Percentiles rank a stretch among this genome's conserved stretches.
phyloP scores from a whole-genome alignment of 2,888 invertebrate species.

The Scaptomyza tumidula region DNA sequence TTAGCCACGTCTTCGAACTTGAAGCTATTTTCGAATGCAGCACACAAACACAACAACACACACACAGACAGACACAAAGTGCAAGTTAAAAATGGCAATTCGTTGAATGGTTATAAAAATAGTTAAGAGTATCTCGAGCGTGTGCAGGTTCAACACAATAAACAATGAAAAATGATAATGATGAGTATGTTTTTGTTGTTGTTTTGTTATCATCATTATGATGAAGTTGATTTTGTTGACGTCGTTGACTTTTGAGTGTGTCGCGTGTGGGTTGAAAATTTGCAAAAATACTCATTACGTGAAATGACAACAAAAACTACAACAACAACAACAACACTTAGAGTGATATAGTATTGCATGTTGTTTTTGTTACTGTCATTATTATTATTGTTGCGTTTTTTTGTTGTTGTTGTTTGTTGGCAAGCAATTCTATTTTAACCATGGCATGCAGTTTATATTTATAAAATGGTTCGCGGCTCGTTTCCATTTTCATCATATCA shows the following conservation, averaged over 20 bases:
- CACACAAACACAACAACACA: slow-evolving; percentile 27
- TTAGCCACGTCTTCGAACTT: slow-evolving; percentile 48
- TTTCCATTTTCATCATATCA: slow-evolving; percentile 61
- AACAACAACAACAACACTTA: slow-evolving; percentile 2
- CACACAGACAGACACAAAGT: slow-evolving; percentile 17
- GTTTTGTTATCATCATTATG: slow-evolving; percentile 1
- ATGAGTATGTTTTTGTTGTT: background rate
- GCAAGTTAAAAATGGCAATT: slow-evolving; percentile 15
- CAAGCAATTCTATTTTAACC: slow-evolving; percentile 76
- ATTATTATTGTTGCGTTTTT: slow-evolving; percentile 45
- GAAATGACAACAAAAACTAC: slow-evolving; percentile 40
- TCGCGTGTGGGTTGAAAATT: slow-evolving; percentile 72
- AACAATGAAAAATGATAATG: slow-evolving; percentile 3
- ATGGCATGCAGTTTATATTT: slow-evolving; percentile 76
- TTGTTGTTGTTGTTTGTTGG: too few species aligned
- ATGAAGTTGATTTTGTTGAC: slow-evolving; percentile 40
- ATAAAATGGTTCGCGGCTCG: slow-evolving; percentile 72
- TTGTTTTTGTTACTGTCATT: slow-evolving; percentile 35
- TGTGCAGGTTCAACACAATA: slow-evolving; percentile 26
- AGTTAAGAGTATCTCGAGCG: slow-evolving; percentile 41
- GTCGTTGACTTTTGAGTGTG: slow-evolving; percentile 59
- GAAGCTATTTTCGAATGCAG: slow-evolving; percentile 61
- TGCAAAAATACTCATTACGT: slow-evolving; percentile 55
- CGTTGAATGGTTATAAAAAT: slow-evolving; percentile 36
- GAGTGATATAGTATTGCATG: slow-evolving; percentile 59